These are phyloP conservation scores for Notarius quadriscutis DNA, from an alignment of 2,113 vertebrate genomes.

Conservation along the genomic window DNA sequence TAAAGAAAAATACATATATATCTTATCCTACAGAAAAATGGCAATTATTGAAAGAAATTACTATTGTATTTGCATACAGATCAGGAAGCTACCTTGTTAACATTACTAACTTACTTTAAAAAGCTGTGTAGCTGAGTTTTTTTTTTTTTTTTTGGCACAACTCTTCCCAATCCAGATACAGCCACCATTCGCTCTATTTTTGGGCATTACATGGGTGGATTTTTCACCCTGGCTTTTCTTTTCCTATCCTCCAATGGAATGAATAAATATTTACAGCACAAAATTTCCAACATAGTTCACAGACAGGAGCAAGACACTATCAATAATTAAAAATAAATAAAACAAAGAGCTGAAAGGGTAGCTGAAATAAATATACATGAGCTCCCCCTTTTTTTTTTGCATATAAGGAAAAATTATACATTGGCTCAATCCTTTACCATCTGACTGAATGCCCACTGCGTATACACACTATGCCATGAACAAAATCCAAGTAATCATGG, in stretches of 20 bases:
- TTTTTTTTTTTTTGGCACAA: conserved; percentile 22
- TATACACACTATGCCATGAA: conserved; percentile 68
- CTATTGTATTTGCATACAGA: not conserved
- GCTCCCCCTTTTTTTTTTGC: conserved; percentile 51
- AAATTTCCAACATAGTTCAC: conserved; percentile 37
- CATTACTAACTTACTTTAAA: not conserved
- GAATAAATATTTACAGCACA: conserved; percentile 50
- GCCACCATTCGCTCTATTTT: conserved; percentile 16
- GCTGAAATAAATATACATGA: conserved; percentile 55
- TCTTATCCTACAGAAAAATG: not conserved
- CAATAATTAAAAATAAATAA: conserved; percentile 66
- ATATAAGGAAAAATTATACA: conserved; percentile 65
- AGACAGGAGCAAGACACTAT: conserved; percentile 59
- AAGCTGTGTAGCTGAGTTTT: not conserved
- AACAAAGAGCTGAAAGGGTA: conserved; percentile 51
- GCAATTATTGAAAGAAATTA: not conserved
- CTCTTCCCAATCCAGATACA: conserved; percentile 24
- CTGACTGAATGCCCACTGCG: conserved; percentile 50
- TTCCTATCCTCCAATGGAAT: conserved; percentile 40
- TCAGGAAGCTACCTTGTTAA: not conserved
- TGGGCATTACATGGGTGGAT: conserved; percentile 27
- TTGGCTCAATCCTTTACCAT: conserved; percentile 49
- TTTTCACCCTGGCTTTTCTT: conserved; percentile 48
- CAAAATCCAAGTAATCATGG: conserved; percentile 59
- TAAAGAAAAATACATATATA: not conserved